Evolutionary conservation across 2,888 invertebrate genomes (phyloP).

Genomic region (Cheilosia scutellata): DNA sequence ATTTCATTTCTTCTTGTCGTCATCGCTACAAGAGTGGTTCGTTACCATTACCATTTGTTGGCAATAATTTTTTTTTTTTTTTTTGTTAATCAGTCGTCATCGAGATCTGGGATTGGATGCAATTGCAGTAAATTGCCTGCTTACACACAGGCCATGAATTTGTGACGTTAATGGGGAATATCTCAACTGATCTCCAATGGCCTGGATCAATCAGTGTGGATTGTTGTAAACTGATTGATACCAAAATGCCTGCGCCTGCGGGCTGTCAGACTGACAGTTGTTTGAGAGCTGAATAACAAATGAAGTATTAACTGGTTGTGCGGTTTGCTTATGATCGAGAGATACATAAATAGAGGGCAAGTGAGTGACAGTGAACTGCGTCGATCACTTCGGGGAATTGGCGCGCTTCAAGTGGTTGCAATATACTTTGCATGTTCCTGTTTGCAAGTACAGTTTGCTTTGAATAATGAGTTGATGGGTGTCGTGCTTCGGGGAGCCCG

Average conservation of each 20-base stretch:
- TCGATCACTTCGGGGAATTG: constrained; percentile 56
- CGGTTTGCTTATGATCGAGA: neutral
- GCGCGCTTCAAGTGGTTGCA: constrained; percentile 12
- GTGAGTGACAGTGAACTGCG: constrained; percentile 28
- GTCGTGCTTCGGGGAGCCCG: too few species aligned
- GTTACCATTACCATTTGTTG: constrained; percentile 21
- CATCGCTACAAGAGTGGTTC: constrained; percentile 3
- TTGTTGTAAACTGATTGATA: constrained; percentile 62
- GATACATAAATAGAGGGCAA: constrained; percentile 4
- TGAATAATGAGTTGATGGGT: neutral
- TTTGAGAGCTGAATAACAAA: constrained; percentile 47
- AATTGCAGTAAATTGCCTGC: constrained; percentile 60
- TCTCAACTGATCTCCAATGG: constrained; percentile 64
- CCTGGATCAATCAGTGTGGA: constrained; percentile 67
- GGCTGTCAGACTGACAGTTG: constrained; percentile 51
- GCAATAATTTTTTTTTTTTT: neutral
- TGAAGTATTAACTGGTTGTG: constrained; percentile 28
- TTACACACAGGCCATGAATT: constrained; percentile 43
- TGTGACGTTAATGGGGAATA: constrained; percentile 68
- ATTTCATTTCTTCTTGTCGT: constrained; percentile 13
- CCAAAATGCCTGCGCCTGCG: constrained; percentile 45
- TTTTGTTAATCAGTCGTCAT: constrained; percentile 13
- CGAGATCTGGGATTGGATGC: constrained; percentile 13
- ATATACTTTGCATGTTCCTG: neutral
- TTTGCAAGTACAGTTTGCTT: constrained; percentile 1